Percentiles rank a stretch among this genome's conserved stretches.
These are phyloP conservation scores for Brenthis daphne DNA, from an alignment of 2,888 invertebrate species.

Conservation along the genomic window DNA sequence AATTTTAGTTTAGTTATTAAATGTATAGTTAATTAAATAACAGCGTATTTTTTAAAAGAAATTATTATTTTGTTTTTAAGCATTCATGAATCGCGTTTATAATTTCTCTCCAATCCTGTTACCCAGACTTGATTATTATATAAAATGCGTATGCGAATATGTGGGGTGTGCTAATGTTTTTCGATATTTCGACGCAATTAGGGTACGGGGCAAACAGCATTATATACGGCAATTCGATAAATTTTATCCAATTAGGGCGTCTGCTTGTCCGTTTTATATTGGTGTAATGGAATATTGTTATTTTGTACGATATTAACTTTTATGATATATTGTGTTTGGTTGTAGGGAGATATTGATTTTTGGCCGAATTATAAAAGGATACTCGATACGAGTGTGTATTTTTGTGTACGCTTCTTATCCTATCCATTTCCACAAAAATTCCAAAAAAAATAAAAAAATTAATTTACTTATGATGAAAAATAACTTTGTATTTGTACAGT, in stretches of 20 bases:
- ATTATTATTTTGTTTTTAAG: no score
- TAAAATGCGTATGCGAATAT: conserved; percentile 38
- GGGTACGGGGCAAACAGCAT: conserved; percentile 53
- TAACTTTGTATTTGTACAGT: no score
- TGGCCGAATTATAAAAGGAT: neutral
- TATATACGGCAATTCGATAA: conserved; percentile 61
- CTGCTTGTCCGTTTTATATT: conserved; percentile 40
- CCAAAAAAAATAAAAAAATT: no score
- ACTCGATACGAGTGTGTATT: no score
- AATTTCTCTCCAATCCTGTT: no score
- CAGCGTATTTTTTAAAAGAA: no score
- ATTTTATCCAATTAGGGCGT: conserved; percentile 54
- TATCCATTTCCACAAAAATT: no score
- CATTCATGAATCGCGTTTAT: no score
- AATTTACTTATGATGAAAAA: no score
- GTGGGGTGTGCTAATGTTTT: conserved; percentile 47
- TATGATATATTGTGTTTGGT: neutral
- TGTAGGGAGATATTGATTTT: neutral
- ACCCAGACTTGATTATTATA: neutral
- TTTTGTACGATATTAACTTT: neutral
- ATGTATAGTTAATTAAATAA: no score
- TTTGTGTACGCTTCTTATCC: no score
- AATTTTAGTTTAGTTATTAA: no score
- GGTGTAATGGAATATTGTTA: conserved; percentile 14
- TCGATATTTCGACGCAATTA: conserved; percentile 53